Percentiles rank a stretch among this genome's conserved stretches.
phyloP scores from a whole-genome alignment of 2,113 vertebrate species.

The Saimiri boliviensis region DNA sequence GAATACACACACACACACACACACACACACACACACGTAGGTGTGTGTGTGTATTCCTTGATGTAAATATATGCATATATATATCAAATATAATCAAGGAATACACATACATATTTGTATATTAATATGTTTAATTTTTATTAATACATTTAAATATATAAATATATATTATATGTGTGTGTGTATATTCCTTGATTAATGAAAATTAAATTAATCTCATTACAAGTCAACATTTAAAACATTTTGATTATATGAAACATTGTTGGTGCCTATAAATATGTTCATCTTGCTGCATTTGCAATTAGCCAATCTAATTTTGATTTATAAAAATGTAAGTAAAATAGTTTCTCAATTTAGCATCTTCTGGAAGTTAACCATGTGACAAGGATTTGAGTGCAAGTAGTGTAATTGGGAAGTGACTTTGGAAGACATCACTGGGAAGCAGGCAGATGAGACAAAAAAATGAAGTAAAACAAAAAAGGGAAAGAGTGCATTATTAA shows the following conservation, averaged over 20 bases:
- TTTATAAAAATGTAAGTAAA: not conserved
- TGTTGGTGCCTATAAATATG: not conserved
- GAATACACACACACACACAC: not conserved
- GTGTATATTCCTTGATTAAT: not conserved
- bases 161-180: no score
- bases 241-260: not conserved
- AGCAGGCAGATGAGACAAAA: not conserved
- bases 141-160: no score
- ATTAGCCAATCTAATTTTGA: not conserved
- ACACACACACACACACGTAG: not conserved
- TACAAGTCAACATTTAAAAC: not conserved
- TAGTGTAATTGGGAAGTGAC: not conserved
- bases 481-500: not conserved
- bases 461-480: not conserved
- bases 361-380: not conserved
- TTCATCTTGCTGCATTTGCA: not conserved
- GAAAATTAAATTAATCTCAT: not conserved
- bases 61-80: not conserved
- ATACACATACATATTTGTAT: no score
- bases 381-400: not conserved
- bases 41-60: no score
- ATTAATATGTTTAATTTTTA: no score
- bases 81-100: no score
- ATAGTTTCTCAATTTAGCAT: not conserved
- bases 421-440: not conserved